phyloP scores from a whole-genome alignment of 2,888 invertebrate species.

The Melanotus villosus region DNA sequence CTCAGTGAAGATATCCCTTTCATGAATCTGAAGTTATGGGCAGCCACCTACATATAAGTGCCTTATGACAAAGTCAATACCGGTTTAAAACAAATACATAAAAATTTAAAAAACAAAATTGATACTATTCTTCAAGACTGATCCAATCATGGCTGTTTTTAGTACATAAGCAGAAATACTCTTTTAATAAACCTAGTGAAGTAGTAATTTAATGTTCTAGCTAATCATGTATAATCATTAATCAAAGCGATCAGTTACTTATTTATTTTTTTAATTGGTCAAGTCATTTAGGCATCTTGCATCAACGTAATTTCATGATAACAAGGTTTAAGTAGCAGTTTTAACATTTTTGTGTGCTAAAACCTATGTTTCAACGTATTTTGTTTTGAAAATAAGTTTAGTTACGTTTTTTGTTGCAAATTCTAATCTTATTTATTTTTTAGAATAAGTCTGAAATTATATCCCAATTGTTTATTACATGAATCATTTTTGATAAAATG shows the following conservation, averaged over 20 bases:
- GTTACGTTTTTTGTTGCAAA: no score
- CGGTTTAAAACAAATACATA: no score
- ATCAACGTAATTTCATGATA: not conserved
- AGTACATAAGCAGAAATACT: conserved; percentile 18
- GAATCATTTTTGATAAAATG: no score
- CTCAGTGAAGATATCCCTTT: conserved; percentile 21
- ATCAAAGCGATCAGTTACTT: no score
- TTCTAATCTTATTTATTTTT: no score
- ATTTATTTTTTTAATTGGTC: not conserved
- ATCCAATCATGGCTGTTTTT: conserved; percentile 16
- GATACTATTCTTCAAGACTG: conserved; percentile 6
- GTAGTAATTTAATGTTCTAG: not conserved
- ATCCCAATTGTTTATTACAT: no score
- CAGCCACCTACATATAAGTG: not conserved
- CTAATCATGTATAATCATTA: no score
- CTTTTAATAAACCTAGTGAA: not conserved
- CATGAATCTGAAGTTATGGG: conserved; percentile 22
- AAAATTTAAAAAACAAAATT: not conserved
- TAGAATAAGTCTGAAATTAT: no score
- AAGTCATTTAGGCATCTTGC: no score
- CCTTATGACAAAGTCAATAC: no score
- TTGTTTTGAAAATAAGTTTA: not conserved
- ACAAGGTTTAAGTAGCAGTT: not conserved
- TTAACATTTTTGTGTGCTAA: not conserved
- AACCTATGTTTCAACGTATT: not conserved